A percentile compares a stretch with the other conserved stretches of the same genome.
Conservation (phyloP, 2,888 invertebrate genomes). For the Sipunculus nudus region DNA sequence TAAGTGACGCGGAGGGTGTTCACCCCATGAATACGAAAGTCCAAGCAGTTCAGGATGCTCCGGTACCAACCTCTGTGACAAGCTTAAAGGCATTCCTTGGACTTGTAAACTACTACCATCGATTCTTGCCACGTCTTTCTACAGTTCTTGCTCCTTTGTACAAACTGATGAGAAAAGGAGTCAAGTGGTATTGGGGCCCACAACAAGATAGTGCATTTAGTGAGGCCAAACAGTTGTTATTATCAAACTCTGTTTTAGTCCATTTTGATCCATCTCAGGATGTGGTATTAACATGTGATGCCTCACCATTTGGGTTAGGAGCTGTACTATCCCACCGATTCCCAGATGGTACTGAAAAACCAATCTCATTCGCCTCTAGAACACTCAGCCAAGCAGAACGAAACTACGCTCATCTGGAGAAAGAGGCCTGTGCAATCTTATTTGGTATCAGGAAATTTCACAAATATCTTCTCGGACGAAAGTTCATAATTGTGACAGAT, state of each 20-base stretch:
- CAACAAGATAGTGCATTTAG: background rate
- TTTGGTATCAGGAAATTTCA: constrained; percentile 41
- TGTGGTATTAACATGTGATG: constrained; percentile 62
- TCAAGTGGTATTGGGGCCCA: background rate
- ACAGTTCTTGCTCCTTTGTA: constrained; percentile 3
- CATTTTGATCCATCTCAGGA: constrained; percentile 2
- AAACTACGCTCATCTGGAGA: constrained; percentile 44
- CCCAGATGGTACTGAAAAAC: constrained; percentile 20
- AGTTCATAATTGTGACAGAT: constrained; percentile 30
- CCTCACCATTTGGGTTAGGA: constrained; percentile 56
- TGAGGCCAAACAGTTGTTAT: too few relatives aligned
- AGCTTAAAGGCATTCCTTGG: constrained; percentile 2
- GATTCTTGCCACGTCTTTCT: background rate
- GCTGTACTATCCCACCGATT: constrained; percentile 48
- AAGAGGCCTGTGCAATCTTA: constrained; percentile 40
- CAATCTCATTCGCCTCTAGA: constrained; percentile 40
- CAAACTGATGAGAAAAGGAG: too few relatives aligned
- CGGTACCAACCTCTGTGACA: background rate
- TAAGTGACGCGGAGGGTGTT: background rate
- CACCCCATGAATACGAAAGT: constrained; percentile 2
- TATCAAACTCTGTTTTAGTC: too few relatives aligned
- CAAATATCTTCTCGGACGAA: constrained; percentile 38
- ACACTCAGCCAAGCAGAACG: constrained; percentile 35
- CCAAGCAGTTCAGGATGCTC: background rate
- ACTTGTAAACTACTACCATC: constrained; percentile 1